phyloP scores from a whole-genome alignment of 2,113 vertebrate species.

The Chaenocephalus aceratus region DNA sequence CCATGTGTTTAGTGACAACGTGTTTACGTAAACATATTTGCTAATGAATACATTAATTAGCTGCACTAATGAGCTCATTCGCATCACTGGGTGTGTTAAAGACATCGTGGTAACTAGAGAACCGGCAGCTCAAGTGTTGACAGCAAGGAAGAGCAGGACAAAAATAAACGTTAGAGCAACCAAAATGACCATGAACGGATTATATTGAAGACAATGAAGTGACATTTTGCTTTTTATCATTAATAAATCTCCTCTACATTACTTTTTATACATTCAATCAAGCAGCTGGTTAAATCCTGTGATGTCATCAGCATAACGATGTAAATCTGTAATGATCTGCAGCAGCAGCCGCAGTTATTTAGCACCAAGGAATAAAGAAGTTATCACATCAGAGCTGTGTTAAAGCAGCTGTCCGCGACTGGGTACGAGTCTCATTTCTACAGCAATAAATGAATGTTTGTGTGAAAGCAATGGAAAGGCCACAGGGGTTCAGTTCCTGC shows the following conservation, averaged over 20 bases:
- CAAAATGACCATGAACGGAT: neutral
- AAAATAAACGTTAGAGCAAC: neutral
- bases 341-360: neutral
- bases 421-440: neutral
- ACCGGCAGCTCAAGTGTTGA: constrained; percentile 11
- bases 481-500: neutral
- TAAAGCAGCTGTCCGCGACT: neutral
- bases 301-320: neutral
- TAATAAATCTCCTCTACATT: neutral
- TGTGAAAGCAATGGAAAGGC: neutral
- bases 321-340: neutral
- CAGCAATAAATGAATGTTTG: neutral
- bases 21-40: constrained; percentile 60
- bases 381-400: neutral
- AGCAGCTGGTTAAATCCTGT: neutral
- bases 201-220: neutral
- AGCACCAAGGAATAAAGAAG: neutral
- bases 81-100: constrained; percentile 43
- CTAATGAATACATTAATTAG: constrained; percentile 65
- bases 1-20: constrained; percentile 56
- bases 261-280: no score
- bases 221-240: neutral
- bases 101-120: constrained; percentile 10
- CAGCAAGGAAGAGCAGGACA: neutral
- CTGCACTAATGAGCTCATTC: constrained; percentile 48